phyloP scores from a whole-genome alignment of 2,888 invertebrate species.

The Synanthedon vespiformis region DNA sequence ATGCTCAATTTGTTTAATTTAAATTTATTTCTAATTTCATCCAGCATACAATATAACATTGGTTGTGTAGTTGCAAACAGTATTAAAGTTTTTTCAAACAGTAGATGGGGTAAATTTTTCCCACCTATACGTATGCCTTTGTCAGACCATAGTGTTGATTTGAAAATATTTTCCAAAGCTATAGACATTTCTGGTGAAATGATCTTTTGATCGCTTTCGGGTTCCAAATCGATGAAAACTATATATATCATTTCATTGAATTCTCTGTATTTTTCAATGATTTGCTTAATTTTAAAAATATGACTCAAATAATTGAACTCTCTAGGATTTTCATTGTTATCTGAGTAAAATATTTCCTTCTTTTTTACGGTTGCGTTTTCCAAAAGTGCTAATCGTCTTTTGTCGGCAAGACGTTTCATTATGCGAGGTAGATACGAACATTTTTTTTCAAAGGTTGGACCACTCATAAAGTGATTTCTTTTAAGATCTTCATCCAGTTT shows the following conservation, averaged over 20 bases:
- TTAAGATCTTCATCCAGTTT: too few species aligned
- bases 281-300: background rate
- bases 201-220: background rate
- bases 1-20: background rate
- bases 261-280: background rate
- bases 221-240: background rate
- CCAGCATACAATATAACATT: background rate
- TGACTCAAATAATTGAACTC: background rate
- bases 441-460: too few species aligned
- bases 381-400: too few species aligned
- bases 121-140: background rate
- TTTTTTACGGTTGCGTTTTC: too few species aligned
- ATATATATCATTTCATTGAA: background rate
- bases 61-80: background rate
- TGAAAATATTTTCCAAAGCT: background rate
- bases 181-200: background rate
- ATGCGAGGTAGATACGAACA: too few species aligned
- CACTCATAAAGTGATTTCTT: too few species aligned
- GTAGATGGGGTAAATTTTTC: background rate
- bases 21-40: background rate
- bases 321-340: too few species aligned
- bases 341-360: too few species aligned
- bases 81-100: background rate
- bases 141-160: background rate
- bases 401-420: too few species aligned